Evolutionary conservation across 2,797 vertebrate species (phyloP), one percentile per base, ranked within the genome.

Genomic region (Peromyscus aztecus): DNA sequence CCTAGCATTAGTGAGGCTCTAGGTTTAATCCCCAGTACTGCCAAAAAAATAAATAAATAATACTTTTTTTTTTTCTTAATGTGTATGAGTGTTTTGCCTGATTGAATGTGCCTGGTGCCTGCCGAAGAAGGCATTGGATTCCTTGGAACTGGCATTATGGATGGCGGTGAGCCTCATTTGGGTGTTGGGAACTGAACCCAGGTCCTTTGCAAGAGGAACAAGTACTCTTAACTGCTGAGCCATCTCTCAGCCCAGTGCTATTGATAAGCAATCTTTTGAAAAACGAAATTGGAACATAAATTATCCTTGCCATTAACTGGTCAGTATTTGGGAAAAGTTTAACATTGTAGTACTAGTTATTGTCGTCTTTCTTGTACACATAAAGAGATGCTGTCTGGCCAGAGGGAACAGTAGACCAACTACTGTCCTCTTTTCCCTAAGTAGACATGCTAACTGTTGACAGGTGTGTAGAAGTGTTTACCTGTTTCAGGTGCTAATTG

Each of bases 291-390:
- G 40, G 16, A 75, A 59, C 11, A 80, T 40, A 59, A 90, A 81
- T 67, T 52, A 65, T 81, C n/a, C 40, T 91, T 91, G 57, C 63
- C 88, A 6, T 91, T 85, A 80, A 92, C 40, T 88, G 27, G 57
- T 93, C 85, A 81, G 67, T 69, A 90, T 95, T 92, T 95, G 55
- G 46, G 52, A 59, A 91, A 13, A 87, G 19, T 75, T 91, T 93
- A 40, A 61, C 55, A 61, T 27, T 61, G 13, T 16, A 24, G 4
- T 82, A 40, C 19, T n/a, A 40, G 4, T 59, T 83, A 29, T 12
- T 40, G 12, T 55, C 49, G 40, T 81, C 80, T 61, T 55, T 80
- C 6, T 19, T n/a, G 11, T 23, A 86, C 27, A 86, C 43, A 86
- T 86, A 52, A 86, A 86, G 43, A 85, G 43, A 49, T 49, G 16